phyloP scores from a whole-genome alignment of 2,113 vertebrate genomes.

The Peromyscus leucopus region DNA sequence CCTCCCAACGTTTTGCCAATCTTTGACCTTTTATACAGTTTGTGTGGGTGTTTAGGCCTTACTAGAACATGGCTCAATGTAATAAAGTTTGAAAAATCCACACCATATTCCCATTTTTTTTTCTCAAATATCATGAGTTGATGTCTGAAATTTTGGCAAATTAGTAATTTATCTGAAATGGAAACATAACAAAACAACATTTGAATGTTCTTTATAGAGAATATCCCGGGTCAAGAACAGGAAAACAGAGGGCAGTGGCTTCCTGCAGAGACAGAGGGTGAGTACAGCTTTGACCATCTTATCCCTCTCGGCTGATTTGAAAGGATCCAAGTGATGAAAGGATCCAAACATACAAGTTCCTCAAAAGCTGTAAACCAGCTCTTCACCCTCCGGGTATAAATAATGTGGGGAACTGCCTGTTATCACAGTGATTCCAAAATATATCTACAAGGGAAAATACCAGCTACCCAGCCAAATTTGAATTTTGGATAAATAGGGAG shows the following conservation, averaged over 20 bases:
- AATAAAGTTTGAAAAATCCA: neutral
- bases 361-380: neutral
- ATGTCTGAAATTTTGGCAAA: neutral
- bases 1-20: neutral
- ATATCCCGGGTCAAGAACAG: neutral
- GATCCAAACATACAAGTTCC: fast-evolving
- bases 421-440: neutral
- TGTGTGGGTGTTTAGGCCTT: neutral
- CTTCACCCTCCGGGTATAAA: fast-evolving
- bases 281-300: fast-evolving
- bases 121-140: neutral
- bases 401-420: neutral
- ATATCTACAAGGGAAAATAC: neutral
- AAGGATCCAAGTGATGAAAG: neutral
- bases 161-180: neutral
- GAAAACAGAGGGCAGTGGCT: neutral
- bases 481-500: neutral
- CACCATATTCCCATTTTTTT: too few species aligned
- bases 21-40: too few species aligned
- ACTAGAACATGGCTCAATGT: neutral
- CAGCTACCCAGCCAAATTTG: neutral
- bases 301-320: too few species aligned
- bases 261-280: neutral
- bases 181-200: neutral
- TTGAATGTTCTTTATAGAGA: neutral